Conservation (phyloP, 2,113 vertebrate genomes). For the Triplophysa dalaica region DNA sequence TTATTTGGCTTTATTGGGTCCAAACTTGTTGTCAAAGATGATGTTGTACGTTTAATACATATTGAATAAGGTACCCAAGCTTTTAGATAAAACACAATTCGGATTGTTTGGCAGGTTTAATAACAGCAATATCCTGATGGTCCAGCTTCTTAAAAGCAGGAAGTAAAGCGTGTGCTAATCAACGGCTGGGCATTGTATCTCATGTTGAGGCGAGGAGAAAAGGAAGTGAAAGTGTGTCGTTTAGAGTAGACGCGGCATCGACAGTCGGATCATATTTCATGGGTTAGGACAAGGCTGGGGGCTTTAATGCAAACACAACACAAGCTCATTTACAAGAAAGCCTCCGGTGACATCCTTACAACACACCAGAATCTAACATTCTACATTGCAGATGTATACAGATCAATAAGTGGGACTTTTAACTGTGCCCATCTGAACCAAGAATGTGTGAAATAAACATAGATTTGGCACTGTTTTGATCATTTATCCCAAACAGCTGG, state of each 20-base stretch:
- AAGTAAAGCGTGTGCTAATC: slow-evolving; percentile 64
- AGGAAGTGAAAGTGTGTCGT: slow-evolving; percentile 68
- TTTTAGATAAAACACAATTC: neutral
- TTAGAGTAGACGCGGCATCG: slow-evolving; percentile 47
- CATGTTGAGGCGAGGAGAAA: slow-evolving; percentile 55
- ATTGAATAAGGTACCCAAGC: neutral
- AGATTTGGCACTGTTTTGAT: neutral
- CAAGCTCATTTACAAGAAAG: slow-evolving; percentile 12
- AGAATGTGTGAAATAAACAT: neutral
- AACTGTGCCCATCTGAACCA: neutral
- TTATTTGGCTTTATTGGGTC: neutral
- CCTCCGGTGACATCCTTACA: neutral
- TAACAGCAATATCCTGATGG: slow-evolving; percentile 58
- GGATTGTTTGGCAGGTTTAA: neutral
- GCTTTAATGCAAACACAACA: slow-evolving; percentile 30
- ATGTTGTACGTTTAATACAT: neutral
- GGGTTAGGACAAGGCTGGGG: slow-evolving; percentile 42
- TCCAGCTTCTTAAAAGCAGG: slow-evolving; percentile 64
- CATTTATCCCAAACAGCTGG: neutral
- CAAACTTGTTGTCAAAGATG: neutral
- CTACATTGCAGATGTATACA: neutral
- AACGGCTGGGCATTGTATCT: slow-evolving; percentile 59
- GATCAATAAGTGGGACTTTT: slow-evolving; percentile 9
- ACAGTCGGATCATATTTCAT: slow-evolving; percentile 33
- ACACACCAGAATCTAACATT: neutral